Conservation (phyloP, 2,797 vertebrate genomes). For the Schizothorax lantsangensis region DNA sequence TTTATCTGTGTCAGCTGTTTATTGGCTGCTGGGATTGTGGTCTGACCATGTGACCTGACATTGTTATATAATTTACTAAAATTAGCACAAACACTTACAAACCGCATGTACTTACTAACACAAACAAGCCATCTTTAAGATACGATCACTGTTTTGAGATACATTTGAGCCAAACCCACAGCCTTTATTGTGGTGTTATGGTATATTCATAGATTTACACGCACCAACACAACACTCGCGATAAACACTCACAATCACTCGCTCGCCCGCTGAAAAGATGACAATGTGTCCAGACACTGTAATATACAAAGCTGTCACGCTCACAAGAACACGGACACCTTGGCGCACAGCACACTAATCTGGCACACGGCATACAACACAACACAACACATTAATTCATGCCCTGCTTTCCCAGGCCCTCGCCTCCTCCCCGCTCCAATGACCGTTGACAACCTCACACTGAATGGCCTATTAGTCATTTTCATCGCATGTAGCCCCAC, state of each 20-base stretch:
- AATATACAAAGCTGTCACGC: slow-evolving; percentile 26
- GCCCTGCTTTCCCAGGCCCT: neutral
- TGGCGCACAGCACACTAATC: slow-evolving; percentile 5
- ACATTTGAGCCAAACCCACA: neutral
- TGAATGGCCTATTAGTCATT: slow-evolving; percentile 45
- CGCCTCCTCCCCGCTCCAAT: neutral
- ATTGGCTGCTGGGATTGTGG: slow-evolving; percentile 37
- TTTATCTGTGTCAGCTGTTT: slow-evolving; percentile 32
- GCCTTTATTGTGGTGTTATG: neutral
- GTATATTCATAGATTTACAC: neutral
- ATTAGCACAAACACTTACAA: slow-evolving; percentile 22
- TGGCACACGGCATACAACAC: neutral
- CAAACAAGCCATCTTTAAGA: neutral
- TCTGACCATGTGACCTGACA: slow-evolving; percentile 20
- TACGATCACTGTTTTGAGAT: neutral
- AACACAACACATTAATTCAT: slow-evolving; percentile 20
- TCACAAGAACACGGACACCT: slow-evolving; percentile 41
- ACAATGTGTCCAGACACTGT: slow-evolving; percentile 37
- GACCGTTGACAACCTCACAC: slow-evolving; percentile 30
- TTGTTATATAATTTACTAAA: slow-evolving; percentile 25
- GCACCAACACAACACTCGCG: neutral
- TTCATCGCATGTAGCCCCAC: slow-evolving; percentile 37
- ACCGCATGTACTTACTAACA: neutral
- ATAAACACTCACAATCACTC: neutral
- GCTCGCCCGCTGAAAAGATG: slow-evolving; percentile 5